Base-by-base conservation (phyloP, 2,888 invertebrate species). In the Cotesia congregata region DNA sequence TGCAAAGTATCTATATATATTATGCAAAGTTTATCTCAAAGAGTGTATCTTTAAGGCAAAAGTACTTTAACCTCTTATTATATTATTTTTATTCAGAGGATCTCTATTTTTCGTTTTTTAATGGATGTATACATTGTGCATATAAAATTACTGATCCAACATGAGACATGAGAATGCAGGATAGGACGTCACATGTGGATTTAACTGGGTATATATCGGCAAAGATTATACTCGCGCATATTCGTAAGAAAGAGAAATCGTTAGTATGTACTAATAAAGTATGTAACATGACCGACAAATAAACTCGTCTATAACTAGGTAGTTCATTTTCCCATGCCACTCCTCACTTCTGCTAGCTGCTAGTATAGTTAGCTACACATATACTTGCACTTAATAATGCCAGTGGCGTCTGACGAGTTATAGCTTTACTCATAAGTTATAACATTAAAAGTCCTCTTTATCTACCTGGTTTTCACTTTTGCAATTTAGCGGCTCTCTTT, bases 271-370 rank as follows among this genome's bases (percentile, higher is more conserved):
- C 78, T 70, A 75, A 75, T 50, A 69, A 50, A 50, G 50, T 70
- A 50, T 39, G 61, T 76, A 67, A 50, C 68, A 39, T 61, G 50
- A 70, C 60, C 70, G 70, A 50, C 41, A 70, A 50, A 70, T 70
- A 64, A 71, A 68, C 72, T 72, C 74, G 71, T 65, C 70, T 76
- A 71, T 79, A 81, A 78, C 78, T 78, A 76, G 77, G 75, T 77
- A 72, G 79, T 79, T 79, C 77, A 77, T 79, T 80, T 82, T 81
- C 81, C 79, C 80, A 81, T 76, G 81, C 81, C 82, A 80, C 82
- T 80, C 82, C 82, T 77, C 30, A 30, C 30, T 30, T 30, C 30
- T 30, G 3, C 30, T 30, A 30, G 30, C 3, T 30, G 30, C 30
- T 30, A 30, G 3, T 30, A 0, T 30, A 30, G 30, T 30, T 30